phyloP scores from a whole-genome alignment of 2,113 vertebrate genomes.

The Nothocercus julius region DNA sequence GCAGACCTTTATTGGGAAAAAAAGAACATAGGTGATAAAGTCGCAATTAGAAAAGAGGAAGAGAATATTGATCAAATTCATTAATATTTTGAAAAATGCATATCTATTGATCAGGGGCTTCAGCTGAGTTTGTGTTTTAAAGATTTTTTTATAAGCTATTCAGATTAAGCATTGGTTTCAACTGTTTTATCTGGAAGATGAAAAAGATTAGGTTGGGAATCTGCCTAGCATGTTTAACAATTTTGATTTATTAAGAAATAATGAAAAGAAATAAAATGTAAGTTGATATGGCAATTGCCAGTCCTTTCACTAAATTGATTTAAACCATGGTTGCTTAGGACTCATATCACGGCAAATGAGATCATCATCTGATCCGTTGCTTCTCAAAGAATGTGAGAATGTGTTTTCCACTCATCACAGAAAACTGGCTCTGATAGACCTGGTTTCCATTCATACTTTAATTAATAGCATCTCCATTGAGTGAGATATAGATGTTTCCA shows the following conservation, averaged over 20 bases:
- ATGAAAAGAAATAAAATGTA: not conserved
- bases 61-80: not conserved
- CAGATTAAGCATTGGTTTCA: not conserved
- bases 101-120: not conserved
- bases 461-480: conserved; percentile 32
- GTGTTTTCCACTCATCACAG: conserved; percentile 51
- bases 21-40: not conserved
- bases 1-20: rapidly evolving
- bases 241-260: not conserved
- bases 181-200: not conserved
- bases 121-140: not conserved
- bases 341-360: not conserved
- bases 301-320: conserved; percentile 9
- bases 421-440: not conserved
- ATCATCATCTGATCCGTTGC: not conserved
- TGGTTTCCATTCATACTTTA: conserved; percentile 42
- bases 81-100: not conserved
- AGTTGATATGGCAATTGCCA: not conserved
- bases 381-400: conserved; percentile 17
- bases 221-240: not conserved
- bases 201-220: not conserved
- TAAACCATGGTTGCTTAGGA: not conserved
- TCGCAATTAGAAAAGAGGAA: not conserved
- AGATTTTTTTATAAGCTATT: not conserved
- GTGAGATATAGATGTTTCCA: conserved; percentile 61